Conservation (phyloP, 2,113 vertebrate genomes). For the Phyllopteryx taeniolatus region DNA sequence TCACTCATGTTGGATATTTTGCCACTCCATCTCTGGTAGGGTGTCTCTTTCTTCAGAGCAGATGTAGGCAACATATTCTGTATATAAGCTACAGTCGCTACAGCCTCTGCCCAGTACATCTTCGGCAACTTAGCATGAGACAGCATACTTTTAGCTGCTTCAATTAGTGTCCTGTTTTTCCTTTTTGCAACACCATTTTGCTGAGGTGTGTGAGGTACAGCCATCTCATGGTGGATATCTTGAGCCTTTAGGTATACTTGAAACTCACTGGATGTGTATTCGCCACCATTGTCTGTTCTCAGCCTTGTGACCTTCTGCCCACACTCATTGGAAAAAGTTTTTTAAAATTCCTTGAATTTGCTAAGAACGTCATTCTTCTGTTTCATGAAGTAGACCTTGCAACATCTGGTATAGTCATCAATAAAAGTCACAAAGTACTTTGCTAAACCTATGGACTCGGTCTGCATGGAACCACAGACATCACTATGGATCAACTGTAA, state of each 20-base stretch:
- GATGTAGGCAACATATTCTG: background rate
- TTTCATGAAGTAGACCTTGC: slow-evolving; percentile 15
- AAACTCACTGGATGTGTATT: slow-evolving; percentile 14
- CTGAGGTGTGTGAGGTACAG: slow-evolving; percentile 13
- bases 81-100: background rate
- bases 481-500: slow-evolving; percentile 22
- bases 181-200: slow-evolving; percentile 8
- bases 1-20: slow-evolving; percentile 1
- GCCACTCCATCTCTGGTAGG: background rate
- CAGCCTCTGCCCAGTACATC: slow-evolving; percentile 11
- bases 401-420: slow-evolving; percentile 16
- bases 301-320: background rate
- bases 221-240: slow-evolving; percentile 13
- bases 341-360: slow-evolving; percentile 11
- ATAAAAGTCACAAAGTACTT: slow-evolving; percentile 29
- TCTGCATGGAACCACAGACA: slow-evolving; percentile 30
- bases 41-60: slow-evolving; percentile 5
- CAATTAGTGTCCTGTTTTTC: slow-evolving; percentile 10
- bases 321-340: background rate
- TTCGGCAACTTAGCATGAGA: background rate
- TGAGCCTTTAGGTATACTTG: background rate
- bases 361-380: background rate
- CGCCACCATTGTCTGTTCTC: background rate
- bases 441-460: slow-evolving; percentile 20
- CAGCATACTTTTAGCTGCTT: slow-evolving; percentile 7